Conservation (phyloP, 2,888 invertebrate genomes). For the Allygus modestus region DNA sequence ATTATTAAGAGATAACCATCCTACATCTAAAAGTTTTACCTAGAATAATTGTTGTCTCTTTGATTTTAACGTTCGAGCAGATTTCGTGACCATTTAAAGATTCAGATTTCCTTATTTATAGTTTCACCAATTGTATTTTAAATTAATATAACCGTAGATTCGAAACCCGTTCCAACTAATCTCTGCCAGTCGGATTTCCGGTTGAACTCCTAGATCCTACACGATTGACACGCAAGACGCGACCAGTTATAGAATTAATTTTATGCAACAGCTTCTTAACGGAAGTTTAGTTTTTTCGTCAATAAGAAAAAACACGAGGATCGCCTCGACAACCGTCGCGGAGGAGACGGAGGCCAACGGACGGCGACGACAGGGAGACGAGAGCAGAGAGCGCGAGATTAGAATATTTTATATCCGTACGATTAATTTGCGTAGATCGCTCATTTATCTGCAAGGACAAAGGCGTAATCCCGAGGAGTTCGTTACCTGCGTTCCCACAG, state of each 20-base stretch:
- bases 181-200: background rate
- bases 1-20: no score
- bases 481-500: conserved; percentile 61
- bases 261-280: conserved; percentile 30
- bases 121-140: no score
- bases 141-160: no score
- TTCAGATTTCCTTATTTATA: no score
- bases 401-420: conserved; percentile 57
- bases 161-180: background rate
- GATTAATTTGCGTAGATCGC: conserved; percentile 62
- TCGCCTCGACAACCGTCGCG: background rate
- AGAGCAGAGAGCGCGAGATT: conserved; percentile 37
- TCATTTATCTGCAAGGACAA: conserved; percentile 64
- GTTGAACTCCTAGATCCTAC: background rate
- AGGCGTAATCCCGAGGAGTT: conserved; percentile 49
- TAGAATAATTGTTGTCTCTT: no score
- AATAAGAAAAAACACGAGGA: background rate
- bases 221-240: background rate
- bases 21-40: no score
- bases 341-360: conserved; percentile 36
- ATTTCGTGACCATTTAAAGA: no score
- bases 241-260: conserved; percentile 14
- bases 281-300: conserved; percentile 26
- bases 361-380: conserved; percentile 7
- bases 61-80: no score